Conservation (phyloP, 1,140 invertebrate genomes). For the Drosophila lacteicornis region DNA sequence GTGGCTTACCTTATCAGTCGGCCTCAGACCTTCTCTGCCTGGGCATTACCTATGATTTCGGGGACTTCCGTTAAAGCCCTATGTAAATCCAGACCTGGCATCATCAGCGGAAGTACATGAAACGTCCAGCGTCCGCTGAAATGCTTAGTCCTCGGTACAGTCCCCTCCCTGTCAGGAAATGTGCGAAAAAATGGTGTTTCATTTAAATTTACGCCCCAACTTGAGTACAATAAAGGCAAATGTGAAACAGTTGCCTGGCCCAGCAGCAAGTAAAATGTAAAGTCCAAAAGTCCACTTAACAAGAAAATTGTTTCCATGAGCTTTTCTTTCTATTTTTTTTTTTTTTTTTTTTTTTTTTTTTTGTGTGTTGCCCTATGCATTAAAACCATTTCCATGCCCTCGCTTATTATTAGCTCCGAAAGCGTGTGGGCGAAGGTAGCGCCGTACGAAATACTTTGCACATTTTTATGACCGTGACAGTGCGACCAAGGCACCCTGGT, state of each 20-base stretch:
- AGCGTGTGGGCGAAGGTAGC: slow-evolving; percentile 21
- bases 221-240: slow-evolving; percentile 68
- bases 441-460: slow-evolving; percentile 64
- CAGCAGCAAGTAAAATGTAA: slow-evolving; percentile 41
- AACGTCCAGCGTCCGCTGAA: slow-evolving; percentile 38
- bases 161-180: background rate
- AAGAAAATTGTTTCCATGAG: slow-evolving; percentile 62
- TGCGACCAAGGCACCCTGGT: slow-evolving; percentile 20
- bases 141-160: slow-evolving; percentile 20
- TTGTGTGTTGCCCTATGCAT: slow-evolving; percentile 35
- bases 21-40: slow-evolving; percentile 11
- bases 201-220: slow-evolving; percentile 71
- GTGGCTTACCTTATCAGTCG: slow-evolving; percentile 23
- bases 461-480: slow-evolving; percentile 67
- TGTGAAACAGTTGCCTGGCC: slow-evolving; percentile 49
- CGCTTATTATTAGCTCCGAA: slow-evolving; percentile 51
- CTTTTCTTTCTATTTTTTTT: slow-evolving; percentile 7
- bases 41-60: slow-evolving; percentile 31
- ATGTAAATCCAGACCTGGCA: slow-evolving; percentile 32
- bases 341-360: background rate
- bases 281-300: slow-evolving; percentile 67
- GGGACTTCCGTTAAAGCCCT: slow-evolving; percentile 32
- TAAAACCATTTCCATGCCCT: slow-evolving; percentile 60
- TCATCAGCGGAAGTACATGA: slow-evolving; percentile 21
- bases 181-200: slow-evolving; percentile 47